Evolutionary conservation across 2,113 vertebrate species (phyloP).

Genomic region (Zosterops pallidus): DNA sequence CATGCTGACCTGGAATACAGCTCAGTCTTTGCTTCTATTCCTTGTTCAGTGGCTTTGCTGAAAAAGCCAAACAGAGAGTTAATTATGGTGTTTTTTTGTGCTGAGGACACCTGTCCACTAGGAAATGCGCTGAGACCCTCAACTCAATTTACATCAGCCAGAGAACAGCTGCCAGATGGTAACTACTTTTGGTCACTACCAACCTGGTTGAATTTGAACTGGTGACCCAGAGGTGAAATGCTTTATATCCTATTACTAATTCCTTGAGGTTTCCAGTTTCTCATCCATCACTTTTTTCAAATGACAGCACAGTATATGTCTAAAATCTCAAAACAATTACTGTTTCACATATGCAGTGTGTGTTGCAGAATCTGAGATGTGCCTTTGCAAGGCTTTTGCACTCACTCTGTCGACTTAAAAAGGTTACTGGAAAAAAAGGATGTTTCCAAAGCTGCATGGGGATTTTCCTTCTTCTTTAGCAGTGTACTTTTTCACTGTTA

Average conservation of each 20-base stretch:
- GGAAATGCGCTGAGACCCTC: constrained; percentile 67
- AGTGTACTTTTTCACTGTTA: background rate
- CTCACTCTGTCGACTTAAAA: background rate
- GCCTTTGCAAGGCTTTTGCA: background rate
- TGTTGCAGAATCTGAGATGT: background rate
- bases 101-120: constrained; percentile 67
- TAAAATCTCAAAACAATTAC: constrained; percentile 61
- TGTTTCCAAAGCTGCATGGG: background rate
- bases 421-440: background rate
- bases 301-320: constrained; percentile 51
- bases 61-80: constrained; percentile 57
- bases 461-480: background rate
- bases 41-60: constrained; percentile 29
- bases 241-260: constrained; percentile 72
- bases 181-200: constrained; percentile 62
- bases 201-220: constrained; percentile 70
- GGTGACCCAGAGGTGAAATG: constrained; percentile 72
- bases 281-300: constrained; percentile 70
- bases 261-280: constrained; percentile 68
- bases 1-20: background rate
- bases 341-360: background rate
- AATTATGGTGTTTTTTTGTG: constrained; percentile 60
- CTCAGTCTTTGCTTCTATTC: background rate
- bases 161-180: constrained; percentile 70
- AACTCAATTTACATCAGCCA: constrained; percentile 69